Percentiles rank a stretch among this genome's conserved stretches.
Conservation (phyloP, 2,888 invertebrate genomes). For the Leptinotarsa haldemani region DNA sequence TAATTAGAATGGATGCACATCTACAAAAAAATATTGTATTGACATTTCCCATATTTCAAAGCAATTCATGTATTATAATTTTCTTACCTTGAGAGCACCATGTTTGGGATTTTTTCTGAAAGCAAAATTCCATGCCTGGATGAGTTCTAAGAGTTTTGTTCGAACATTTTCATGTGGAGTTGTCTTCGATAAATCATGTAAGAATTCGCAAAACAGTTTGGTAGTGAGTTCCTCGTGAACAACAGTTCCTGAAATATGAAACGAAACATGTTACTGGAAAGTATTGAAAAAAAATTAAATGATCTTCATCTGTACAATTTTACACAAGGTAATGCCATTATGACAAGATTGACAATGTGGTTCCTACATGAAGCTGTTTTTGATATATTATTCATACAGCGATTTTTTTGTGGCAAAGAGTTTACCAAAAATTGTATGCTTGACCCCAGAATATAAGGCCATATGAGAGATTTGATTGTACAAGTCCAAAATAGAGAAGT, state of each 20-base stretch:
- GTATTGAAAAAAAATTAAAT: not conserved
- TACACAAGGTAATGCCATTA: too few relatives aligned
- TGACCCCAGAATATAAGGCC: too few relatives aligned
- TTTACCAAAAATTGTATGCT: too few relatives aligned
- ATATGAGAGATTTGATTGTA: too few relatives aligned
- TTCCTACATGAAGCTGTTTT: too few relatives aligned
- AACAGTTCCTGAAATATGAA: conserved; percentile 69
- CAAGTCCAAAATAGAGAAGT: too few relatives aligned
- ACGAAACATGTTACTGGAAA: not conserved
- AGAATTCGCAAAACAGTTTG: conserved; percentile 92
- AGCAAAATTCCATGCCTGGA: conserved; percentile 99
- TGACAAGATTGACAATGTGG: too few relatives aligned
- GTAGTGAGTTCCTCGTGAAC: conserved; percentile 94
- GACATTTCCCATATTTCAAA: too few relatives aligned
- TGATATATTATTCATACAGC: too few relatives aligned
- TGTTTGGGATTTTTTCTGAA: conserved; percentile 92
- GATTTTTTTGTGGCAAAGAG: too few relatives aligned
- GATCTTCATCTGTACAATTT: too few relatives aligned
- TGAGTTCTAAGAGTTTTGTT: conserved; percentile 89
- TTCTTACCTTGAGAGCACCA: conserved; percentile 82
- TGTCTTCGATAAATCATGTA: conserved; percentile 87
- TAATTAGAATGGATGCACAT: too few relatives aligned
- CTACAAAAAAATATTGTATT: not conserved
- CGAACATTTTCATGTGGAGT: conserved; percentile 85
- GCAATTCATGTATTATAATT: not conserved